phyloP scores from a whole-genome alignment of 2,888 invertebrate species.

The Crematogaster levior region DNA sequence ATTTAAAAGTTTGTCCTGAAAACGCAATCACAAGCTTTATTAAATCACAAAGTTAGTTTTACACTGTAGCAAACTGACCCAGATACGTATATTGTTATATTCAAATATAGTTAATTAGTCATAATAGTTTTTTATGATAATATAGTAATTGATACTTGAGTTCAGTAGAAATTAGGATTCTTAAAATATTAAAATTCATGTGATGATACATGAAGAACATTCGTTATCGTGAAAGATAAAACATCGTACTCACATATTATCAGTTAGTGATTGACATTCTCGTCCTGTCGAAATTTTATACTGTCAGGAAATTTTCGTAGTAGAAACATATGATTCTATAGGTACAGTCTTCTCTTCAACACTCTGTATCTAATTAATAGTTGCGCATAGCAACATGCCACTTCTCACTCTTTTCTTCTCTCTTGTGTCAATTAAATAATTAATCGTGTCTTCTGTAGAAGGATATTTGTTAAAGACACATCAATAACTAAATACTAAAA shows the following conservation, averaged over 20 bases:
- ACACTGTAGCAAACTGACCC: background rate
- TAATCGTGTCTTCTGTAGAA: background rate
- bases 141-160: background rate
- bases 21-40: background rate
- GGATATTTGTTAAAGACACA: background rate
- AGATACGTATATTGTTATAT: background rate
- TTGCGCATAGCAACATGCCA: background rate
- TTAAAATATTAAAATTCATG: background rate
- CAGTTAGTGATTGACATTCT: constrained; percentile 72
- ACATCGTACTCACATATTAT: constrained; percentile 78
- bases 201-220: too few relatives aligned
- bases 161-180: background rate
- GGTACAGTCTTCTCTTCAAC: constrained; percentile 1
- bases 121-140: background rate
- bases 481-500: background rate
- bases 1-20: background rate
- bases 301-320: background rate
- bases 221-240: background rate
- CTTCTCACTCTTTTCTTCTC: constrained; percentile 28
- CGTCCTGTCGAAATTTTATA: constrained; percentile 48
- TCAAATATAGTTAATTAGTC: background rate
- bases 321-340: background rate
- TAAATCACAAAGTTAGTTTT: background rate
- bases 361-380: constrained; percentile 9
- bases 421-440: background rate